phyloP scores from a whole-genome alignment of 2,888 invertebrate species.

The Ypsolopha scabrella region DNA sequence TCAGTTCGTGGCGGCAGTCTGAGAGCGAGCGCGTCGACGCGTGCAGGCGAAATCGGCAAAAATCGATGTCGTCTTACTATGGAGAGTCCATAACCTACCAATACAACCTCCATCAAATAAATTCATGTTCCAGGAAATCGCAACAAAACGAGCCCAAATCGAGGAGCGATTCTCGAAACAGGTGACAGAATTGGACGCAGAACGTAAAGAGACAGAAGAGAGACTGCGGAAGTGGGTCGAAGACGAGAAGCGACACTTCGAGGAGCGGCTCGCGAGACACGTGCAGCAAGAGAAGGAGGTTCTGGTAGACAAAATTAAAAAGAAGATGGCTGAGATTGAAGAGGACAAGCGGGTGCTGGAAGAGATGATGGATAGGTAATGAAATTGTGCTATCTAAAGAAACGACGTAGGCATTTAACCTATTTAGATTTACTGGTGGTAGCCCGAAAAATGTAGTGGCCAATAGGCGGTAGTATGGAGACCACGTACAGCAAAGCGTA shows the following conservation, averaged over 20 bases:
- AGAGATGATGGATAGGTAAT: constrained; percentile 18
- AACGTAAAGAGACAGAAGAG: constrained; percentile 22
- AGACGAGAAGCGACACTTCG: constrained; percentile 31
- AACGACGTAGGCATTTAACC: too few relatives aligned
- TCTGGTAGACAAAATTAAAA: constrained; percentile 18
- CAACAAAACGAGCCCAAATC: constrained; percentile 21
- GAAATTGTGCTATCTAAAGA: too few relatives aligned
- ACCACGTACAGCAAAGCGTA: too few relatives aligned
- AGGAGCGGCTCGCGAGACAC: constrained; percentile 36
- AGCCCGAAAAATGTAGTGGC: too few relatives aligned
- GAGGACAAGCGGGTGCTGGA: constrained; percentile 22
- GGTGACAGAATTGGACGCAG: constrained; percentile 24
- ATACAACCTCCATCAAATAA: neutral
- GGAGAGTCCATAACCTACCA: too few relatives aligned
- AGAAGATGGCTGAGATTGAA: constrained; percentile 28
- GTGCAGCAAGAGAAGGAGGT: constrained; percentile 21
- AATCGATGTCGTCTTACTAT: too few relatives aligned
- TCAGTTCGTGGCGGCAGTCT: neutral
- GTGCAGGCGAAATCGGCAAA: constrained; percentile 5
- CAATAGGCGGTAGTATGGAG: too few relatives aligned
- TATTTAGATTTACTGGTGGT: too few relatives aligned
- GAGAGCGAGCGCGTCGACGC: neutral
- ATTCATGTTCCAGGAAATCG: constrained; percentile 24
- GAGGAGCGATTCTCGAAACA: constrained; percentile 25
- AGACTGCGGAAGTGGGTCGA: constrained; percentile 29